Percentiles rank a stretch among this genome's conserved stretches.
These are phyloP conservation scores for Ooceraea biroi DNA, from an alignment of 1,140 invertebrate species.

Conservation along the genomic window DNA sequence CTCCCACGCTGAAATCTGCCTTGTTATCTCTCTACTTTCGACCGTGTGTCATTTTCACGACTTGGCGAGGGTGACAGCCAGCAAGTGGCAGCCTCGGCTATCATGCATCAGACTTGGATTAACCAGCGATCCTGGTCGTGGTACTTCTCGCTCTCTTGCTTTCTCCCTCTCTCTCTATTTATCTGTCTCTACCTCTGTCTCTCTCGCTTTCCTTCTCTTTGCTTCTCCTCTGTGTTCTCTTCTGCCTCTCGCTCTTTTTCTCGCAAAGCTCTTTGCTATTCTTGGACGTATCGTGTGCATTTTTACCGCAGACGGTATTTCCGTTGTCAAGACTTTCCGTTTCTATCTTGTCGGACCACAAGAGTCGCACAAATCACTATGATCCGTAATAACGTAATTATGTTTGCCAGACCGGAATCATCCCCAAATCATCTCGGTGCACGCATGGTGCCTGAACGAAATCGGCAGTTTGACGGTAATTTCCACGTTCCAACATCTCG, in stretches of 20 bases:
- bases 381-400: constrained; percentile 47
- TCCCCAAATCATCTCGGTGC: constrained; percentile 2
- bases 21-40: constrained; percentile 68
- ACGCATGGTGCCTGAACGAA: constrained; percentile 17
- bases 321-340: constrained; percentile 4
- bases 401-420: background rate
- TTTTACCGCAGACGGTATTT: constrained; percentile 20
- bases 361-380: constrained; percentile 35
- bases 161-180: constrained; percentile 10
- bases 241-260: constrained; percentile 34
- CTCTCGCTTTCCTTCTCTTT: background rate
- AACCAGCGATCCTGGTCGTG: constrained; percentile 30
- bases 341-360: constrained; percentile 14
- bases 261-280: constrained; percentile 13
- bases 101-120: constrained; percentile 61
- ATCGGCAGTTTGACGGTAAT: background rate
- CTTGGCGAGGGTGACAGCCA: background rate
- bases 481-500: background rate
- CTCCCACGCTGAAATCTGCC: background rate
- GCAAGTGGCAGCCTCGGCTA: constrained; percentile 19
- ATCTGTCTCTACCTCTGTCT: background rate
- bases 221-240: background rate
- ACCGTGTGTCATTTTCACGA: constrained; percentile 70
- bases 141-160: constrained; percentile 12
- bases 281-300: constrained; percentile 15